Evolutionary conservation across 2,797 vertebrate species (phyloP).

Genomic region (Babyrousa celebensis): DNA sequence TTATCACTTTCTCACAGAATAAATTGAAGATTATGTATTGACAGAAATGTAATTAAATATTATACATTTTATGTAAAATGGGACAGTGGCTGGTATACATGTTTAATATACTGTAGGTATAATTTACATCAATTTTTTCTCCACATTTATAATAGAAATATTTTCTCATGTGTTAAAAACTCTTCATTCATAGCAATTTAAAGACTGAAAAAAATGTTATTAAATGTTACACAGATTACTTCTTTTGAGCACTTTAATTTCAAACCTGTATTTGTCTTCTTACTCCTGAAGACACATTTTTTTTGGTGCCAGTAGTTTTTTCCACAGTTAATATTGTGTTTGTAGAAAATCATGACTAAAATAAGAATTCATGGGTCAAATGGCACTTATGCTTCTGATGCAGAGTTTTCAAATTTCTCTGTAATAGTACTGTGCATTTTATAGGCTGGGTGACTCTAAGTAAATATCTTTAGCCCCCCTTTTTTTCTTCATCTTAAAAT

Average conservation of each 20-base stretch:
- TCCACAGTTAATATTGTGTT: background rate
- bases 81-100: background rate
- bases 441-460: background rate
- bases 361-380: background rate
- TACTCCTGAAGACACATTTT: background rate
- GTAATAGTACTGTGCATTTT: background rate
- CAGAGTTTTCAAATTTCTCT: background rate
- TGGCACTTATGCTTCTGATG: background rate
- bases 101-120: background rate
- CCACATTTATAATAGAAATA: background rate
- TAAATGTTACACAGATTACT: background rate
- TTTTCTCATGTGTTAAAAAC: slow-evolving; percentile 26
- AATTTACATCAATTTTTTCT: background rate
- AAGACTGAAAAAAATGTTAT: background rate
- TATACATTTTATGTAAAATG: background rate
- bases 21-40: background rate
- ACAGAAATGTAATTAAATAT: background rate
- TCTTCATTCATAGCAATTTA: background rate
- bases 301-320: background rate
- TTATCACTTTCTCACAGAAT: background rate
- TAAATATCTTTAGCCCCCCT: background rate
- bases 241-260: background rate
- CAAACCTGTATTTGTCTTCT: background rate
- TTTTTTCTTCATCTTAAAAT: slow-evolving; percentile 43
- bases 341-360: slow-evolving; percentile 31